Evolutionary conservation across 2,888 invertebrate genomes (phyloP), one percentile per base, ranked within the genome.

Genomic region (Melieria picta): DNA sequence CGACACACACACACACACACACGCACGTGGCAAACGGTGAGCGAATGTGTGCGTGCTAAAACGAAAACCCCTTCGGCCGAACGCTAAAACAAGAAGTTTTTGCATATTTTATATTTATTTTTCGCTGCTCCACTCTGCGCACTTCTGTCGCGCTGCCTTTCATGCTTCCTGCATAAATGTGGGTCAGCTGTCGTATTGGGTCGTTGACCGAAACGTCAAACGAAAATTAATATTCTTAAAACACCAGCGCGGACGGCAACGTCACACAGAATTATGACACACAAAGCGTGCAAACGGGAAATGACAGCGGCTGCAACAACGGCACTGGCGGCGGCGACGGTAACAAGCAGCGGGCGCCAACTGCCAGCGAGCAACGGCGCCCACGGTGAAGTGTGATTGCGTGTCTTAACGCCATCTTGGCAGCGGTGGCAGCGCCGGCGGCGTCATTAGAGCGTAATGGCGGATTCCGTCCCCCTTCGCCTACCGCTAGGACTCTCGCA

Each of bases 341-440:
- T 30, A 30, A 30, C 9, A 45, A 45, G 69, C 47, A 70, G 65
- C 58, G 58, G 48, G 46, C 64, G 46, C 30, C 45, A 47, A 46
- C 30, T 10, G 62, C 45, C 50, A 42, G 69, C 62, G 63, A 42
- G 60, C 50, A 56, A 16, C 55, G 57, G 30, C 16, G 5, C 58
- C 16, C 16, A 65, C 45, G 45, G 43, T 72, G 61, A 68, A 68
- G 69, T 65, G 72, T 69, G 67, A 60, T 74, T 72, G 74, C 74
- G 74, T 72, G 74, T 69, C 74, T 72, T 70, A 74, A 72, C 74
- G 67, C 69, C 72, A 72, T 74, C 71, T 71, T 67, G 67, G 50
- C 63, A 47, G n/a, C 56, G 42, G 46, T 48, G 13, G n/a, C n/a
- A 10, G 45, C 47, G 50, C 4, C 46, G 60, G 60, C 50, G 45